Evolutionary conservation across 2,113 vertebrate species (phyloP).

Genomic region (Cyprinodon tularosa): DNA sequence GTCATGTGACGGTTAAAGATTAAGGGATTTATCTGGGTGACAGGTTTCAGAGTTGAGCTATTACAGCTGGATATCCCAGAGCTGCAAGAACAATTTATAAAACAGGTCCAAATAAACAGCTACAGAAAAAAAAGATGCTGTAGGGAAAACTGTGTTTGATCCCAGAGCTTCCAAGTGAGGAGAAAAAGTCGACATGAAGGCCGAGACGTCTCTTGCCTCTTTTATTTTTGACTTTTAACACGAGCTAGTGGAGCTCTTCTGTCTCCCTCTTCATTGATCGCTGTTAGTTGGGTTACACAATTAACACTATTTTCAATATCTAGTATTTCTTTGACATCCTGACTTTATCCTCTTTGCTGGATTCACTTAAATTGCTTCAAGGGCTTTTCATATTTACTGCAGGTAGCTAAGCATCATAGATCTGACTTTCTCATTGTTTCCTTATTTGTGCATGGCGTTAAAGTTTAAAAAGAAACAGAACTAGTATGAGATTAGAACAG

Average conservation of each 20-base stretch:
- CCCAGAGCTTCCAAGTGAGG: neutral
- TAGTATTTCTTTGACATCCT: neutral
- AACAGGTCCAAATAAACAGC: neutral
- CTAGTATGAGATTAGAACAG: neutral
- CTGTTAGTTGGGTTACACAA: neutral
- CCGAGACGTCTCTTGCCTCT: neutral
- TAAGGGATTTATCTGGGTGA: slow-evolving; percentile 9
- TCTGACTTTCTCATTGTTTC: neutral
- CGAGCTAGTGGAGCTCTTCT: neutral
- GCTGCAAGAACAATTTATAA: slow-evolving; percentile 13
- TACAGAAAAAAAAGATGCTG: neutral
- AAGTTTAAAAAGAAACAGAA: neutral
- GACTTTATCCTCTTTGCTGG: neutral
- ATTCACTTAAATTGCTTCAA: neutral
- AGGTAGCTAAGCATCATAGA: neutral
- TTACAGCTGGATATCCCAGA: slow-evolving; percentile 12
- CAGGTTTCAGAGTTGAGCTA: slow-evolving; percentile 6
- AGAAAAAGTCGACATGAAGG: neutral
- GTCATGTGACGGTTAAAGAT: neutral
- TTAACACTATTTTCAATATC: neutral
- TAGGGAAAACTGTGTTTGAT: neutral
- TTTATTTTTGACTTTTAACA: neutral
- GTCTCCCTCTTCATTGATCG: neutral
- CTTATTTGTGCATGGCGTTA: neutral
- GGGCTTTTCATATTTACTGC: neutral